Conservation (phyloP, 1,140 invertebrate species). For the Parapsyche elsis region DNA sequence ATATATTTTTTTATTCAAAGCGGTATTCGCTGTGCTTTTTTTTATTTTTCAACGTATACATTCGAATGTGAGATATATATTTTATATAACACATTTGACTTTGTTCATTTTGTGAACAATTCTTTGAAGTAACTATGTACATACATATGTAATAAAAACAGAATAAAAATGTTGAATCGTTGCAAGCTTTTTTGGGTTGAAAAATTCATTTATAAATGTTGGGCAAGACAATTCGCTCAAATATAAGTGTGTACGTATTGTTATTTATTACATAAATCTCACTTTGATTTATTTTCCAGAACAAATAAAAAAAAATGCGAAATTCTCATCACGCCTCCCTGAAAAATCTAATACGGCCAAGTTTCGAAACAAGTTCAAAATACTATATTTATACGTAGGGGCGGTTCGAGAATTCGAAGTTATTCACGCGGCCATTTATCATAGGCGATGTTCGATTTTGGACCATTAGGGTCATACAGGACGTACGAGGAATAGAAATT, state of each 20-base stretch:
- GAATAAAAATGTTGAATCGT: too few relatives aligned
- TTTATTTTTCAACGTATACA: neutral
- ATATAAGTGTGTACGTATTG: neutral
- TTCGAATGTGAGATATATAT: too few relatives aligned
- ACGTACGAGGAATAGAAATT: slow-evolving; percentile 11
- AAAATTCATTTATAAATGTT: too few relatives aligned
- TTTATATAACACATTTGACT: too few relatives aligned
- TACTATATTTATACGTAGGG: neutral
- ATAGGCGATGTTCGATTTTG: slow-evolving; percentile 10
- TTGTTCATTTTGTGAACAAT: too few relatives aligned
- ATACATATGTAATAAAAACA: too few relatives aligned
- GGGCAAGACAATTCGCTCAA: too few relatives aligned
- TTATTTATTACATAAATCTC: neutral
- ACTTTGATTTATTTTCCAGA: neutral
- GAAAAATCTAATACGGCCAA: neutral
- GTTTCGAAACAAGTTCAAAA: neutral
- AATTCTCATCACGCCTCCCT: neutral
- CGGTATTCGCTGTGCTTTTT: neutral
- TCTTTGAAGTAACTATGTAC: too few relatives aligned
- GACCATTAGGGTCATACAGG: neutral
- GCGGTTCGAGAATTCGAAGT: neutral
- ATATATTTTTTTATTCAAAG: neutral
- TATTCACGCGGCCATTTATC: slow-evolving; percentile 9
- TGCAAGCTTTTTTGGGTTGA: too few relatives aligned
- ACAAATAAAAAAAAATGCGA: neutral